These are phyloP conservation scores for Coranthus polyacanthus DNA, from an alignment of 2,797 vertebrate species.

Conservation along the genomic window DNA sequence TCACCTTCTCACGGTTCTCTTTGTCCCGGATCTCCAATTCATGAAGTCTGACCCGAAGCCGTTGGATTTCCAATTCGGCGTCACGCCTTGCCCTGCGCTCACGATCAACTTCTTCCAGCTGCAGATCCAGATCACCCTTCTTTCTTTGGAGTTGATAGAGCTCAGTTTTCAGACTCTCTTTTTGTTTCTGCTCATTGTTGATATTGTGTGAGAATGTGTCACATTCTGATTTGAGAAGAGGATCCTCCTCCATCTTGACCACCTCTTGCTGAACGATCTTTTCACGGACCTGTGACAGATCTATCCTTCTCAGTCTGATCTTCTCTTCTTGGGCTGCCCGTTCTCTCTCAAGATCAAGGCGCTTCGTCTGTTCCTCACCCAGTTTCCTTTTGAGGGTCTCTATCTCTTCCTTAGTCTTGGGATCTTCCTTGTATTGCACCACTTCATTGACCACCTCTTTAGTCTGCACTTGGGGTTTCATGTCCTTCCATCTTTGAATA, in stretches of 20 bases:
- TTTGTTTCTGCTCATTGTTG: constrained; percentile 90
- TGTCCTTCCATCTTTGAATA: constrained; percentile 93
- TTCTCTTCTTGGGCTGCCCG: constrained; percentile 87
- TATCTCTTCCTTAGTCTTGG: constrained; percentile 94
- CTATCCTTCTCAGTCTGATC: constrained; percentile 90
- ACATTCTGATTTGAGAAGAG: constrained; percentile 89
- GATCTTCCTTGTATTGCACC: constrained; percentile 93
- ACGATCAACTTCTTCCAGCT: constrained; percentile 93
- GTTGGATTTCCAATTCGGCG: constrained; percentile 94
- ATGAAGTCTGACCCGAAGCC: constrained; percentile 87
- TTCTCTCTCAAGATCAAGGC: constrained; percentile 92
- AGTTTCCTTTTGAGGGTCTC: constrained; percentile 89
- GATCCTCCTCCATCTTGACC: constrained; percentile 92
- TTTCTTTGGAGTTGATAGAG: constrained; percentile 88
- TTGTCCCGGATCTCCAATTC: constrained; percentile 91
- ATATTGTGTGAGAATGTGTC: constrained; percentile 88
- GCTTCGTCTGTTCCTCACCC: constrained; percentile 92
- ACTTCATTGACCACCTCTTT: constrained; percentile 97
- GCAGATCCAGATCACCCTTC: constrained; percentile 90
- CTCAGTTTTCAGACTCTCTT: constrained; percentile 88
- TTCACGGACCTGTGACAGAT: constrained; percentile 92
- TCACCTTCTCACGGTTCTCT: constrained; percentile 93
- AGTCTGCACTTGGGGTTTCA: constrained; percentile 93
- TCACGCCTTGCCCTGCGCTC: constrained; percentile 92
- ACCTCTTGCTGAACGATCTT: constrained; percentile 94